Base-by-base conservation (phyloP, 2,888 invertebrate species). In the Agonopterix arenella region DNA sequence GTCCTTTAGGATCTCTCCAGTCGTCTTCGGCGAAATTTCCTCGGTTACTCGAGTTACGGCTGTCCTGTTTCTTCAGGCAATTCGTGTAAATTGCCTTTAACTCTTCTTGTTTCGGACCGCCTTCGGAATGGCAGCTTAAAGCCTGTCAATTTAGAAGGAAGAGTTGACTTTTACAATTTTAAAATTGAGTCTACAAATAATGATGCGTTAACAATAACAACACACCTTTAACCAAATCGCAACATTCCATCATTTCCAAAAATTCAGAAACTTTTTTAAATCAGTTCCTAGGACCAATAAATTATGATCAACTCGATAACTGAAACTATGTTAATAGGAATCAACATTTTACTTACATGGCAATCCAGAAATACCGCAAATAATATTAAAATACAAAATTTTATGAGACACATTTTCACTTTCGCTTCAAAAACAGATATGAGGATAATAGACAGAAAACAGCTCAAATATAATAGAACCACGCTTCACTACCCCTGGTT, bases 121-220 rank as follows among this genome's bases (percentile, higher is more conserved):
- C 91, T 45, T 90, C 90, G 0, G 91, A 84, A 9, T 90, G 90
- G 59, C 93, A 93, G 63, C 85, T 91, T 16, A 93, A 63, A 8
- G 89, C 81, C 91, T 91, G 37, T 13, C 16, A 2, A 1, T 43
- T 11, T 43, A 43, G n/a, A 9, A 40, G 10, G 10, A 28, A 28
- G 28, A 7, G 28, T 7, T 28, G 1, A 40, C n/a, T 40, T n/a
- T n/a, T 8, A 1, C n/a, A n/a, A 0, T 40, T 40, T 40, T n/a
- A 40, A 4, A 40, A 40, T 1, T 38, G 0, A 40, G 40, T 3
- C 10, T n/a, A n/a, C n/a, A 40, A n/a, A 40, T 40, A n/a, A 4
- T 9, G 2, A 4, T n/a, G 40, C 40, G 9, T 2, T 38, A 38
- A 38, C 38, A n/a, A n/a, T n/a, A n/a, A n/a, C n/a, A n/a, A n/a